Base-by-base conservation (phyloP, 2,888 invertebrate genomes). In the Tethea ocularis region DNA sequence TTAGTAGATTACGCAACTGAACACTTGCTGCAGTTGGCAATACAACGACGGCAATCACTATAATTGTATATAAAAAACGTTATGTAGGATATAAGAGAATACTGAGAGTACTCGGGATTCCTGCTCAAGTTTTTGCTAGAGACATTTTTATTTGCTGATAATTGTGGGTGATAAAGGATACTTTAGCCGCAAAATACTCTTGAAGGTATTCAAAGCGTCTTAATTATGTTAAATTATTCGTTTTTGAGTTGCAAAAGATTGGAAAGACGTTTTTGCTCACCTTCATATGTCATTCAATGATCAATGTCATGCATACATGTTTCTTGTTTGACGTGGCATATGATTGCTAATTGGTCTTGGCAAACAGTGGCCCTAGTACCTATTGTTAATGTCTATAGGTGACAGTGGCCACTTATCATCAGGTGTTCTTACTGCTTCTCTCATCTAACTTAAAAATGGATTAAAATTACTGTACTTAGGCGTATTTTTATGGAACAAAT, bases 11-110 rank as follows among this genome's bases (percentile, higher is more conserved):
- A 60, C 24, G 38, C 57, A 57, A 41, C 36, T 26, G 52, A 57
- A 59, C 57, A 53, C 52, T 36, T 29, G 26, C 23, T 33, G 53
- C 52, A 56, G 57, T 10, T 20, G 54, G 24, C 58, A 70, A 67
- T 54, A 63, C 56, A 63, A 58, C 63, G 53, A 53, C 67, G 55
- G 57, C 46, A 59, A 67, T 61, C 61, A 20, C 26, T 56, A 60
- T 61, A 58, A 68, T 68, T 68, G 46, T 20, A 20, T 10, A 10
- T 20, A 46, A 46, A 46, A 17, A 46, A 46, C 3, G n/a, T 17
- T 46, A 46, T 20, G 46, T 46, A 46, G 46, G 17, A 46, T 46
- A 46, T 46, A 46, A 46, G 46, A 20, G 15, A 46, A 46, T 20
- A 46, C 17, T 46, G n/a, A 20, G 20, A 20, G 46, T 20, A 33